Conservation (phyloP, 2,888 invertebrate species). For the Terebella lapidaria region DNA sequence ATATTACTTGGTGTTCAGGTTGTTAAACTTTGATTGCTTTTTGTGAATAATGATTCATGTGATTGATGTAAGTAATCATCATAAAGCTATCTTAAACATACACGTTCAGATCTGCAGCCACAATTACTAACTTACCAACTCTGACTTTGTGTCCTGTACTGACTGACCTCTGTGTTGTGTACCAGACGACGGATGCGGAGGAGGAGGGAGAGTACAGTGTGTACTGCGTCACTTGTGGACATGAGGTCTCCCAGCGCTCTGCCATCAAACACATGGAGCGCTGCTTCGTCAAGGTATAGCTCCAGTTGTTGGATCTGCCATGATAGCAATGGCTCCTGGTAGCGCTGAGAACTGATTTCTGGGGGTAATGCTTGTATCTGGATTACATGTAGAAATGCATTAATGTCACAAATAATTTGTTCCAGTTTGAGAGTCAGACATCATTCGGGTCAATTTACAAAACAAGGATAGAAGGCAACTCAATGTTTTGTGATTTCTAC, state of each 20-base stretch:
- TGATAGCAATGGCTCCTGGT: neutral
- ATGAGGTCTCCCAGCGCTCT: slow-evolving; percentile 85
- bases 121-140: too few relatives aligned
- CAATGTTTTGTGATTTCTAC: slow-evolving; percentile 96
- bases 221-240: slow-evolving; percentile 95
- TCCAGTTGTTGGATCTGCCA: too few relatives aligned
- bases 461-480: slow-evolving; percentile 88
- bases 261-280: slow-evolving; percentile 97
- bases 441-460: slow-evolving; percentile 93
- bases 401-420: neutral
- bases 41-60: too few relatives aligned
- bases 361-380: neutral
- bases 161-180: slow-evolving; percentile 62
- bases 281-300: slow-evolving; percentile 91
- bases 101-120: too few relatives aligned
- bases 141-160: slow-evolving; percentile 65
- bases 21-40: too few relatives aligned
- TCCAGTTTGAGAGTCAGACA: slow-evolving; percentile 75
- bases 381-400: neutral
- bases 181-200: slow-evolving; percentile 47
- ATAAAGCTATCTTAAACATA: too few relatives aligned
- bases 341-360: neutral
- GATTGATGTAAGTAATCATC: too few relatives aligned
- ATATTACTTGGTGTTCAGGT: too few relatives aligned
- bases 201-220: slow-evolving; percentile 72